phyloP scores from a whole-genome alignment of 2,888 invertebrate species.

The Scelioninae gen. 1 region DNA sequence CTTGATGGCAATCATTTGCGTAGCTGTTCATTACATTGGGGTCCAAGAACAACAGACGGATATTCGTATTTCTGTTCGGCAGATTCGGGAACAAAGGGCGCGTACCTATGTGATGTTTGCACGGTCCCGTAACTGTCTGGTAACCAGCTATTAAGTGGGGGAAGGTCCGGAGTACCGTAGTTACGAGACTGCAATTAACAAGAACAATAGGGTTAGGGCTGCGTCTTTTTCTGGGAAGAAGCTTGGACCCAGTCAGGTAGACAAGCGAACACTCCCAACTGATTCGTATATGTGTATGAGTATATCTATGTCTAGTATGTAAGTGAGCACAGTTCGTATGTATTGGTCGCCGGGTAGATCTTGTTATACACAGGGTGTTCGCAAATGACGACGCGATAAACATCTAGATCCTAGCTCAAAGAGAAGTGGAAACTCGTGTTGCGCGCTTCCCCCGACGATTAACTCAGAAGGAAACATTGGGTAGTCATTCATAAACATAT shows the following conservation, averaged over 20 bases:
- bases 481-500: too few relatives aligned
- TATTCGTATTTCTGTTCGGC: conserved; percentile 68
- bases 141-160: conserved; percentile 75
- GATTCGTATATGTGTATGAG: too few relatives aligned
- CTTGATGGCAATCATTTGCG: conserved; percentile 41
- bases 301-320: too few relatives aligned
- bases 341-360: too few relatives aligned
- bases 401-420: too few relatives aligned
- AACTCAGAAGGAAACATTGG: too few relatives aligned
- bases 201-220: conserved; percentile 82
- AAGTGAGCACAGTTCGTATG: too few relatives aligned
- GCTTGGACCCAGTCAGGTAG: conserved; percentile 69
- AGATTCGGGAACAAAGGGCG: conserved; percentile 73
- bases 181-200: conserved; percentile 83
- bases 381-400: too few relatives aligned
- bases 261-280: too few relatives aligned
- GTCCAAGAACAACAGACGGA: conserved; percentile 42
- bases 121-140: conserved; percentile 77
- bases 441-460: too few relatives aligned
- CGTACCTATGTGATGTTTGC: conserved; percentile 76
- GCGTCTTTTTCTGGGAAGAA: conserved; percentile 80
- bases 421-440: too few relatives aligned
- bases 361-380: too few relatives aligned
- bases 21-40: conserved; percentile 66
- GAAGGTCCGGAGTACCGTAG: conserved; percentile 71